These are phyloP conservation scores for Anorthoa munda DNA, from an alignment of 2,888 invertebrate genomes.

Conservation along the genomic window DNA sequence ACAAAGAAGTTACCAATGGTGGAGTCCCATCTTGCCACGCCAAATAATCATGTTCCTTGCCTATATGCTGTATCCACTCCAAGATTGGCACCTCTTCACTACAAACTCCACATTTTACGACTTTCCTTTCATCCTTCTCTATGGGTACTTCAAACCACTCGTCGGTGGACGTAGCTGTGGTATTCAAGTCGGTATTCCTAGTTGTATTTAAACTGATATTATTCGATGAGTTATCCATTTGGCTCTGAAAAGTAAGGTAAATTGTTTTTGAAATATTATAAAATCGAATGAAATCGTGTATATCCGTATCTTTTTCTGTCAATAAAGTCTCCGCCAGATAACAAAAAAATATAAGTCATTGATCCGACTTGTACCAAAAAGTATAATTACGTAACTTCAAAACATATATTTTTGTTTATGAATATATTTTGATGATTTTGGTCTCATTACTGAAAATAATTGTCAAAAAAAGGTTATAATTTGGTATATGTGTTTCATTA, in stretches of 20 bases:
- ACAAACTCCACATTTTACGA: conserved; percentile 82
- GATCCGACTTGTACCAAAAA: too few species aligned
- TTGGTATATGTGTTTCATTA: too few species aligned
- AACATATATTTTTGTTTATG: too few species aligned
- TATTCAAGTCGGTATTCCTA: conserved; percentile 10
- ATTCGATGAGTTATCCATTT: conserved; percentile 21
- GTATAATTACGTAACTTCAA: too few species aligned
- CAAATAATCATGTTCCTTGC: conserved; percentile 89
- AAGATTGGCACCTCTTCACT: conserved; percentile 68
- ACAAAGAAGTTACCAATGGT: conserved; percentile 75
- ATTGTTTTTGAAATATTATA: background rate
- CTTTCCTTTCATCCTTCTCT: conserved; percentile 19
- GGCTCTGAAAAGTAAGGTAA: conserved; percentile 27
- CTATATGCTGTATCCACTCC: conserved; percentile 90
- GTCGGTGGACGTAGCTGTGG: conserved; percentile 30
- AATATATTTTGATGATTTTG: too few species aligned
- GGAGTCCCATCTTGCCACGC: conserved; percentile 88
- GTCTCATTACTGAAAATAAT: too few species aligned
- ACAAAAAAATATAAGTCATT: too few species aligned
- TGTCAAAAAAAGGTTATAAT: too few species aligned
- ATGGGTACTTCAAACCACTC: conserved; percentile 47
- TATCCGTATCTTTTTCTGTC: background rate
- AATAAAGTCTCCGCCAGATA: too few species aligned
- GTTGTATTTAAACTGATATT: conserved; percentile 35
- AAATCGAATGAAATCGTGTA: background rate